Evolutionary conservation across 2,113 vertebrate species (phyloP).

Genomic region (Megaleporinus macrocephalus): DNA sequence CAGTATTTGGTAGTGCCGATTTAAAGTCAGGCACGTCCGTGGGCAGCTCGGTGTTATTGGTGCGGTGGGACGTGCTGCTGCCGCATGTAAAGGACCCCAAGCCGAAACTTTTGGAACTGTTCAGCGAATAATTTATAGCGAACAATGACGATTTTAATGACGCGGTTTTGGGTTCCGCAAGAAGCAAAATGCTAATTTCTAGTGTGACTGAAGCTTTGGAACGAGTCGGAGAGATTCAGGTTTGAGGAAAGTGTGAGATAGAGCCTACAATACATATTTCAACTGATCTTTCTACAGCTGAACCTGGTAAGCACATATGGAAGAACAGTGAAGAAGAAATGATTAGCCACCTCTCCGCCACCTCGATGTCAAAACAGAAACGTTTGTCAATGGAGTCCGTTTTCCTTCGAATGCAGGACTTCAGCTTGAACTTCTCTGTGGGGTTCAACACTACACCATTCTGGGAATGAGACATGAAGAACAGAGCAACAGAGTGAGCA

Average conservation of each 20-base stretch:
- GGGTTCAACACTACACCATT: conserved; percentile 86
- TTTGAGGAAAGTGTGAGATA: background rate
- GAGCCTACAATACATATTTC: background rate
- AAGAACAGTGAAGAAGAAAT: background rate
- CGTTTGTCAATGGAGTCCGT: conserved; percentile 98
- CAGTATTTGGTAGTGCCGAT: too few species aligned
- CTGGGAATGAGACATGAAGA: conserved; percentile 69
- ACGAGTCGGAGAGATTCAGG: background rate
- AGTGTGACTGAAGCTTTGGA: background rate
- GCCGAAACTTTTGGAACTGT: too few species aligned
- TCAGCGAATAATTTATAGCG: too few species aligned
- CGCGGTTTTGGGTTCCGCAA: too few species aligned
- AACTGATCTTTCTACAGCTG: background rate
- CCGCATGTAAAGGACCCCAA: too few species aligned
- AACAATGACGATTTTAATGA: too few species aligned
- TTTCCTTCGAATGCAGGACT: conserved; percentile 94
- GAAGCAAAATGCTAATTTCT: background rate
- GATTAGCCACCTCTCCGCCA: conserved; percentile 86
- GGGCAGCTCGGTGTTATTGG: too few species aligned
- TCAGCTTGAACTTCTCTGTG: conserved; percentile 93
- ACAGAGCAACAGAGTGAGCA: background rate
- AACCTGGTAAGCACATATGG: background rate
- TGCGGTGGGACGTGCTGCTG: too few species aligned
- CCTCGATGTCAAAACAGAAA: conserved; percentile 98
- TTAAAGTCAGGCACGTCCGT: too few species aligned